These are phyloP conservation scores for Morus bassanus DNA, from an alignment of 2,797 vertebrate species.

Conservation along the genomic window DNA sequence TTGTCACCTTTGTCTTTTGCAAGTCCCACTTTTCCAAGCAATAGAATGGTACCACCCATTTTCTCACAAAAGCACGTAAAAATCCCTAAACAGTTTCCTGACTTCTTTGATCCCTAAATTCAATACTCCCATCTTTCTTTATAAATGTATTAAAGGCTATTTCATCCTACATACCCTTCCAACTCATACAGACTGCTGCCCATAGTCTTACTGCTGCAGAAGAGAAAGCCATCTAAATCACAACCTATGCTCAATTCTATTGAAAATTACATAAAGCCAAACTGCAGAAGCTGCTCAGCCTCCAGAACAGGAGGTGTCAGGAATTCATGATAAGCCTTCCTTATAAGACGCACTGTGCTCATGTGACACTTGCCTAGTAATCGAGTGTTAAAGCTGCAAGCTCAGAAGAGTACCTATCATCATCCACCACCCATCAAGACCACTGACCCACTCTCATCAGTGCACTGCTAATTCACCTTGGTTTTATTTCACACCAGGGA, in stretches of 20 bases:
- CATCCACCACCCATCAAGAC: neutral
- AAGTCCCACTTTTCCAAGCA: neutral
- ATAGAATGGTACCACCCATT: neutral
- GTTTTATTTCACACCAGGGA: neutral
- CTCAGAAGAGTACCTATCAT: neutral
- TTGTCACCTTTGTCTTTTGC: neutral
- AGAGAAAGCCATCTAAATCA: neutral
- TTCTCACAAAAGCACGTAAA: neutral
- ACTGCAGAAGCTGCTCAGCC: neutral
- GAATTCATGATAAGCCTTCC: neutral
- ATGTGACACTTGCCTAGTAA: neutral
- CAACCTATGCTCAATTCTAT: neutral
- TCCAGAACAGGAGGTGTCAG: neutral
- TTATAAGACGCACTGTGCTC: neutral
- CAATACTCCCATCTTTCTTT: neutral
- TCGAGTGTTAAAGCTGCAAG: neutral
- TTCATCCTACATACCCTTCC: neutral
- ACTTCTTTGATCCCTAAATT: neutral
- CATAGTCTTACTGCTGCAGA: neutral
- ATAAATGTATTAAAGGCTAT: neutral
- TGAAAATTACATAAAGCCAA: neutral
- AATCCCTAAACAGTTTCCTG: neutral
- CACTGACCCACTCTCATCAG: neutral
- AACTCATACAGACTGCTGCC: neutral
- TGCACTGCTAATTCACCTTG: neutral